Evolutionary conservation across 2,888 invertebrate species (phyloP).

Genomic region (Sphaeridia pumilis): DNA sequence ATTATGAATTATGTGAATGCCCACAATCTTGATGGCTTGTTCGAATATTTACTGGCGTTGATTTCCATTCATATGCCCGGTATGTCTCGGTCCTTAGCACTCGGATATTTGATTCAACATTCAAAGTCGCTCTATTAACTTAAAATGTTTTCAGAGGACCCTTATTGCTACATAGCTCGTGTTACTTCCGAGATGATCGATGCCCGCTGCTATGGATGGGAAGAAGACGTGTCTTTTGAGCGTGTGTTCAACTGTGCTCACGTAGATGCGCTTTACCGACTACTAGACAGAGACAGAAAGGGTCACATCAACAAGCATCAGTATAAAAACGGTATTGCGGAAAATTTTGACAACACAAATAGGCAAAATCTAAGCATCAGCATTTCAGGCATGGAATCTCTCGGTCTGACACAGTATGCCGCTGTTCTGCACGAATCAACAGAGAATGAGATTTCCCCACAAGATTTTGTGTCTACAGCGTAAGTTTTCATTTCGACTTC

Average conservation of each 20-base stretch:
- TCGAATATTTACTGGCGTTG: constrained; percentile 12
- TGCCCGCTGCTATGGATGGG: not conserved
- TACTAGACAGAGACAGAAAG: constrained; percentile 15
- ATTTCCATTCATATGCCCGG: constrained; percentile 5
- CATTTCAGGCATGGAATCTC: constrained; percentile 8
- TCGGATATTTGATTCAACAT: not conserved
- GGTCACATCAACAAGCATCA: constrained; percentile 6
- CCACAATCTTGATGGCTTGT: constrained; percentile 7
- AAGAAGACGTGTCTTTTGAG: constrained; percentile 2
- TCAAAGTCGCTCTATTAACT: not conserved
- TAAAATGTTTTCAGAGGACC: constrained; percentile 9
- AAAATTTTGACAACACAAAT: not conserved
- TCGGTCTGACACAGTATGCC: constrained; percentile 6
- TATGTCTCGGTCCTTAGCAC: not conserved
- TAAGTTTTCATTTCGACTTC: constrained; percentile 3
- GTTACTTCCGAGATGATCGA: constrained; percentile 8
- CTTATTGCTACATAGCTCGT: constrained; percentile 7
- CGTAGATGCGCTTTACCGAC: constrained; percentile 5
- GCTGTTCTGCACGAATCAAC: no score
- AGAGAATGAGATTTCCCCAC: constrained; percentile 1
- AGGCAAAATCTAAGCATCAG: not conserved
- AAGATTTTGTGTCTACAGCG: constrained; percentile 5
- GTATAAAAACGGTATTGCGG: constrained; percentile 11
- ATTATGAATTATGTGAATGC: constrained; percentile 6
- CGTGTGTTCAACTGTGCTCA: constrained; percentile 5